Evolutionary conservation across 2,113 vertebrate genomes (phyloP), one percentile per base, ranked within the genome.

Genomic region (Phasianus colchicus): DNA sequence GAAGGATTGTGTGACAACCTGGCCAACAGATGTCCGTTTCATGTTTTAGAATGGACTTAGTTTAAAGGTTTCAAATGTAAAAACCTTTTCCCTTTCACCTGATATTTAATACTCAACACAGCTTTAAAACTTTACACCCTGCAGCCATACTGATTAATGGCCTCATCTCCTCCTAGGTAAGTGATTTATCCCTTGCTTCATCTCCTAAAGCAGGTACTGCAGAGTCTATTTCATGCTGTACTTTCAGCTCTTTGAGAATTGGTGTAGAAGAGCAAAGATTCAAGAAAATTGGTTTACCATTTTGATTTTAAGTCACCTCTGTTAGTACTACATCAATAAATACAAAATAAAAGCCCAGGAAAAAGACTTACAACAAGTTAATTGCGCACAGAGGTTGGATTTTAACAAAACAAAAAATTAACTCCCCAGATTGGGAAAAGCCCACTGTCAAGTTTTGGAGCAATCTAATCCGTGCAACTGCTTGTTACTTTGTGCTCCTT

Each of bases 11-110:
- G 76, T 96, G 94, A 93, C 93, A 94, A 50, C 73, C 73, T 90
- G 85, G 60, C 76, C 95, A 87, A 88, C 90, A 95, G 89, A 69
- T 94, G 90, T 93, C 92, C 93, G 47, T 93, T 97, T 96, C 25
- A 38, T 95, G 97, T 97, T 94, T 91, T 90, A 94, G 92, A 95
- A 93, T 83, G 89, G 67, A 78, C 75, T 85, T 90, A 58, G 6
- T 72, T 95, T 96, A 95, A 74, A 58, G 52, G 71, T 96, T 93
- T 92, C 80, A 80, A 72, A 96, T 96, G 77, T 55, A 81, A 65
- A 96, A 78, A 47, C 43, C 21, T 65, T 48, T 48, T 86, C 73
- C 50, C 38, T 32, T 90, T 94, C 66, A 75, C 70, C 74, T 92
- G 38, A 91, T 96, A 87, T 90, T 96, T 94, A 96, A 91, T 91